These are phyloP conservation scores for Machimus atricapillus DNA, from an alignment of 2,888 invertebrate species.

Conservation along the genomic window DNA sequence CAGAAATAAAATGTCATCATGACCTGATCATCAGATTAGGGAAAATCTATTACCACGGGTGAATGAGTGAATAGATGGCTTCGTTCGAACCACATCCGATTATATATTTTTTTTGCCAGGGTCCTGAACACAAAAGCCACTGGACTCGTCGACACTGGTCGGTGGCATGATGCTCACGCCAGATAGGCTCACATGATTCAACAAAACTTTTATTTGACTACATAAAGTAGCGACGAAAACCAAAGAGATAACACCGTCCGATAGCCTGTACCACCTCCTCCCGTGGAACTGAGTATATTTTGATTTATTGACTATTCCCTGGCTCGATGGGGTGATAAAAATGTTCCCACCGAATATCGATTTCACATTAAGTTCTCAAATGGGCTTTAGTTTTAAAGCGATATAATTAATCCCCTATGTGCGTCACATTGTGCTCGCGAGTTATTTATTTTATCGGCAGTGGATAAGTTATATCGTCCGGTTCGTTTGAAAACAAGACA, in stretches of 20 bases:
- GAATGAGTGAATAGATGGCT: background rate
- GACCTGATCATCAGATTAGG: background rate
- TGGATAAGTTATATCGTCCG: background rate
- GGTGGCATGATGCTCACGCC: background rate
- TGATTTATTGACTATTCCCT: background rate
- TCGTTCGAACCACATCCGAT: background rate
- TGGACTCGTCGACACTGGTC: background rate
- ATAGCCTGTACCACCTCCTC: background rate
- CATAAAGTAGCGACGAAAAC: background rate
- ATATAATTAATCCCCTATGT: background rate
- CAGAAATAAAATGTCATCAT: background rate
- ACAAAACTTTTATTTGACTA: background rate
- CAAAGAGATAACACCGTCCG: background rate
- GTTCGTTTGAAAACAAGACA: background rate
- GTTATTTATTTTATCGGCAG: background rate
- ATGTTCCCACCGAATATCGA: background rate
- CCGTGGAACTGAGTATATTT: background rate
- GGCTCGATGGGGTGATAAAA: background rate
- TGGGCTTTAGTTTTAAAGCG: background rate
- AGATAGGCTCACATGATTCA: background rate
- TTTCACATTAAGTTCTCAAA: background rate
- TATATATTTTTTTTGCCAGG: background rate
- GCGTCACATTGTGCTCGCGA: background rate
- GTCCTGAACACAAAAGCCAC: background rate
- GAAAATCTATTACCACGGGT: background rate